Evolutionary conservation across 2,888 invertebrate species (phyloP).

Genomic region (Trichogramma evanescens): DNA sequence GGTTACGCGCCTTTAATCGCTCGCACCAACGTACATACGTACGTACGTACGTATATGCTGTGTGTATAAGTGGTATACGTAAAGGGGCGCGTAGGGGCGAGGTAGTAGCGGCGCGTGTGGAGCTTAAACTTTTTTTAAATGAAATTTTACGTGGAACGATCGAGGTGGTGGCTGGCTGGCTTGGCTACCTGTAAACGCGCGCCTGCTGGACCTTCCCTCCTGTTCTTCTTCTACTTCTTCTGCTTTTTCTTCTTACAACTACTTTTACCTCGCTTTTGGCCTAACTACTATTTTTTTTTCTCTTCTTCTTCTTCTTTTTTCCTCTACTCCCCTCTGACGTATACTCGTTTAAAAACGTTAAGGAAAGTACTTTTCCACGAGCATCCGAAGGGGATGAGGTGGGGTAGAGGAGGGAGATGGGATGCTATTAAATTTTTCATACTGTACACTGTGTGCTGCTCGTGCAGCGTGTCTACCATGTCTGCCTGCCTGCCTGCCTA

Average conservation of each 20-base stretch:
- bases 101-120: too few relatives aligned
- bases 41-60: too few relatives aligned
- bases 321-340: background rate
- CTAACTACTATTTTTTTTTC: too few relatives aligned
- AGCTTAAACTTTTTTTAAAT: conserved; percentile 16
- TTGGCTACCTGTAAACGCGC: too few relatives aligned
- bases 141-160: conserved; percentile 10
- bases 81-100: background rate
- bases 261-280: too few relatives aligned
- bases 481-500: background rate
- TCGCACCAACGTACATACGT: background rate
- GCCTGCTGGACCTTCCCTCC: too few relatives aligned
- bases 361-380: too few relatives aligned
- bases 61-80: background rate
- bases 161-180: background rate
- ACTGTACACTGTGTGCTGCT: too few relatives aligned
- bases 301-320: background rate
- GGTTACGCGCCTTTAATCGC: background rate
- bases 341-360: too few relatives aligned
- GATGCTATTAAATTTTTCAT: conserved; percentile 3
- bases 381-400: background rate
- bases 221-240: too few relatives aligned
- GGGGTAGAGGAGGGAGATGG: conserved; percentile 2
- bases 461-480: too few relatives aligned
- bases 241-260: too few relatives aligned